phyloP scores from a whole-genome alignment of 2,113 vertebrate genomes.

The Cyphomyrus plagiostoma region DNA sequence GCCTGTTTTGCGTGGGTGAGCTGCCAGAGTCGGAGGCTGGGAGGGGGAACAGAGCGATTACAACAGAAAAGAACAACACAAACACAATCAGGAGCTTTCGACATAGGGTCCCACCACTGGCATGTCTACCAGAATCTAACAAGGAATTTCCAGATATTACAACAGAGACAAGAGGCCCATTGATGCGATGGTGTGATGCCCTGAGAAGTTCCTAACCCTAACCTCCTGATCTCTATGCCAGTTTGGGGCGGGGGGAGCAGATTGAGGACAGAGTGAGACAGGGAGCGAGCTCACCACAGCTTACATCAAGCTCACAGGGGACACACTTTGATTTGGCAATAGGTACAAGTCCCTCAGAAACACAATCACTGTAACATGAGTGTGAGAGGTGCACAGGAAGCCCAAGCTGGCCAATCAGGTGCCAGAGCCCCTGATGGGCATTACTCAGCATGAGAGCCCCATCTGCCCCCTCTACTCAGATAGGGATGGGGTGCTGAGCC shows the following conservation, averaged over 20 bases:
- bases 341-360: not conserved
- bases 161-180: not conserved
- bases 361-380: not conserved
- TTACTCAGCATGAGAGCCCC: not conserved
- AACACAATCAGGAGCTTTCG: not conserved
- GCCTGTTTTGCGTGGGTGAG: not conserved
- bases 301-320: not conserved
- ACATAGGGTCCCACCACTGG: not conserved
- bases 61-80: not conserved
- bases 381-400: not conserved
- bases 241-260: not conserved
- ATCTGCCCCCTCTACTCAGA: conserved; percentile 36
- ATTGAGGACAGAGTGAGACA: not conserved
- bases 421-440: not conserved
- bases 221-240: not conserved
- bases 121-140: not conserved
- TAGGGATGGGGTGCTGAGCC: conserved; percentile 43
- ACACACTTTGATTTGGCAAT: not conserved
- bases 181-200: not conserved
- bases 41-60: not conserved
- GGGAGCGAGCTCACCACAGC: not conserved
- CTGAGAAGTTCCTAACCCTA: not conserved
- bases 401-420: not conserved
- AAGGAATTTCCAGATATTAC: not conserved
- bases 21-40: not conserved